Percentiles rank a stretch among this genome's conserved stretches.
Evolutionary conservation across 1,140 invertebrate species (phyloP).

Genomic region (Piezodorus guildinii): DNA sequence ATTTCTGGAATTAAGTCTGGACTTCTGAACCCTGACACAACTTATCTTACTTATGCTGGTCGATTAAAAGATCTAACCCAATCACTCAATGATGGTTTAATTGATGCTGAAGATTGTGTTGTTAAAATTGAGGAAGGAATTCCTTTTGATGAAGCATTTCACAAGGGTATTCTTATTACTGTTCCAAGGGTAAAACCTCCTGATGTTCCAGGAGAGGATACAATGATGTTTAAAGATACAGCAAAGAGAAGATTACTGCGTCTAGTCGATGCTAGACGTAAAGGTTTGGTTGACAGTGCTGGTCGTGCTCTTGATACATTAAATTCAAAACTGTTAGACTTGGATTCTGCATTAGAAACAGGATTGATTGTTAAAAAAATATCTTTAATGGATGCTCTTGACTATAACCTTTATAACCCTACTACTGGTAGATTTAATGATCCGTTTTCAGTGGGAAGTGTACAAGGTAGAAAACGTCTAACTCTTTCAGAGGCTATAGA

Average conservation of each 20-base stretch:
- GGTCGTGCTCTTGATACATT: conserved; percentile 69
- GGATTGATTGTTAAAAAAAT: conserved; percentile 66
- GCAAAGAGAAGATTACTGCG: conserved; percentile 69
- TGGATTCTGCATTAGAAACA: conserved; percentile 59
- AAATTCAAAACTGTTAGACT: conserved; percentile 63
- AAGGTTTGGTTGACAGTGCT: conserved; percentile 79
- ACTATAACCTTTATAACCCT: conserved; percentile 71
- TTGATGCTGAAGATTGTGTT: conserved; percentile 61
- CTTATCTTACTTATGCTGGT: conserved; percentile 29
- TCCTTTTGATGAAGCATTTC: conserved; percentile 48
- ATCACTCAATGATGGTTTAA: conserved; percentile 67
- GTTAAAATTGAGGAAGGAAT: conserved; percentile 58
- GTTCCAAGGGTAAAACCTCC: conserved; percentile 55
- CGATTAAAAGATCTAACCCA: conserved; percentile 36
- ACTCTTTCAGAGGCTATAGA: conserved; percentile 66
- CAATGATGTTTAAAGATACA: conserved; percentile 65
- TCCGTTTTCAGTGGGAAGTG: conserved; percentile 57
- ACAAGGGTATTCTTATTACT: conserved; percentile 32
- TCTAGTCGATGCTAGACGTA: conserved; percentile 71
- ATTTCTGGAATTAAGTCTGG: conserved; percentile 55
- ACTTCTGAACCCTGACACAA: conserved; percentile 63
- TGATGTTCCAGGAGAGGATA: conserved; percentile 48
- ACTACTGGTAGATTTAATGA: conserved; percentile 65
- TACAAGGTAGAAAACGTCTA: conserved; percentile 52
- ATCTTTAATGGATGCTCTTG: conserved; percentile 66